Conservation (phyloP, 2,797 vertebrate species). For the Passerculus sandwichensis region DNA sequence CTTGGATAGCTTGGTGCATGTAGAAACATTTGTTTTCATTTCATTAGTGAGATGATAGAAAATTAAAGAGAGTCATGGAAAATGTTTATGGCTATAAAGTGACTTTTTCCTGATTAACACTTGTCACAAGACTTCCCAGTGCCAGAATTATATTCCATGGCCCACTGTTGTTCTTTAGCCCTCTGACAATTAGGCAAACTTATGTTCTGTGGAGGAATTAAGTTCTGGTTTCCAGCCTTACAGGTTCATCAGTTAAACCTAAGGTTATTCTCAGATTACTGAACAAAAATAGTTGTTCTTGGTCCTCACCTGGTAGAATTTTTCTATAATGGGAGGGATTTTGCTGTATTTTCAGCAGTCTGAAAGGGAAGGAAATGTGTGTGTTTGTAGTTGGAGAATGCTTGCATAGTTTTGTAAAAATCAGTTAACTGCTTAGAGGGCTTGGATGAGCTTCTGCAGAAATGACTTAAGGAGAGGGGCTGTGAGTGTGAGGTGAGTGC, state of each 20-base stretch:
- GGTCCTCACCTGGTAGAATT: not conserved
- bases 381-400: not conserved
- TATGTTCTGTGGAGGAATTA: not conserved
- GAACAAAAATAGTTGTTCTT: not conserved
- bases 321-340: not conserved
- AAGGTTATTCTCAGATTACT: not conserved
- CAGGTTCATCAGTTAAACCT: not conserved
- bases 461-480: not conserved
- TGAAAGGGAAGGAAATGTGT: not conserved
- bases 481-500: not conserved
- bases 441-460: not conserved
- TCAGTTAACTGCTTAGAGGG: not conserved
- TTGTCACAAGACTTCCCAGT: not conserved
- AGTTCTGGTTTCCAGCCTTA: not conserved
- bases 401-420: not conserved
- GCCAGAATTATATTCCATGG: not conserved
- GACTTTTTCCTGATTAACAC: not conserved
- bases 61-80: not conserved
- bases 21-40: constrained; percentile 32
- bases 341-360: not conserved
- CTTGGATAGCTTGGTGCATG: not conserved
- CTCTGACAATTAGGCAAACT: not conserved
- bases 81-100: not conserved
- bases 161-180: not conserved
- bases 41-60: not conserved